These are phyloP conservation scores for Pseudoatta argentina DNA, from an alignment of 1,140 invertebrate genomes.

Conservation along the genomic window DNA sequence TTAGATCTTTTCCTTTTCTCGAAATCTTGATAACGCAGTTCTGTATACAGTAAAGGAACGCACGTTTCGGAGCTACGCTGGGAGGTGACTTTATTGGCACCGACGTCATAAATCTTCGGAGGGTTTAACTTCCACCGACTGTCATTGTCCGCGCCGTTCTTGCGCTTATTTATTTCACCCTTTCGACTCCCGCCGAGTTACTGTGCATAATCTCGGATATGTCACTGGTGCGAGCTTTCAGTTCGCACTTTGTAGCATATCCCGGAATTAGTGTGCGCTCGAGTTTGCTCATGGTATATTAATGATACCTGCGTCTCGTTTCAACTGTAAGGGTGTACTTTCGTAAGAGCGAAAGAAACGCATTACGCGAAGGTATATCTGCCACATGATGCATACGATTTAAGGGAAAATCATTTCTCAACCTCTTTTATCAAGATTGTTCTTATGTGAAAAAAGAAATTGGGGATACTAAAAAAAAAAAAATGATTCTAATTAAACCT, in stretches of 20 bases:
- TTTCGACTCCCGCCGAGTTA: conserved; percentile 10
- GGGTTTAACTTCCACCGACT: conserved; percentile 69
- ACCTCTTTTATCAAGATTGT: background rate
- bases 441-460: conserved; percentile 1
- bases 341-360: background rate
- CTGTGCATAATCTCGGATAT: conserved; percentile 44
- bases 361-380: background rate
- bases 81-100: conserved; percentile 75
- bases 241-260: conserved; percentile 14
- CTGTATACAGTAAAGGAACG: conserved; percentile 32
- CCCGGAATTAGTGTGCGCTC: conserved; percentile 10
- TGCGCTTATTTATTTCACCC: conserved; percentile 26
- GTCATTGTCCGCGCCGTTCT: conserved; percentile 58
- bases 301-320: conserved; percentile 9
- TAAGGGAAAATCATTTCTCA: conserved; percentile 26
- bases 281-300: conserved; percentile 17
- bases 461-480: background rate
- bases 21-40: conserved; percentile 60
- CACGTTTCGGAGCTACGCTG: conserved; percentile 28
- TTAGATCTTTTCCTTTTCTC: conserved; percentile 31
- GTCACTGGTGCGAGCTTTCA: conserved; percentile 34
- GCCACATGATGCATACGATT: background rate
- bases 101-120: conserved; percentile 70
- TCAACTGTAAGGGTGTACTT: background rate
- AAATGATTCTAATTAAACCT: background rate